Conservation (phyloP, 2,113 vertebrate genomes). For the Platichthys flesus region DNA sequence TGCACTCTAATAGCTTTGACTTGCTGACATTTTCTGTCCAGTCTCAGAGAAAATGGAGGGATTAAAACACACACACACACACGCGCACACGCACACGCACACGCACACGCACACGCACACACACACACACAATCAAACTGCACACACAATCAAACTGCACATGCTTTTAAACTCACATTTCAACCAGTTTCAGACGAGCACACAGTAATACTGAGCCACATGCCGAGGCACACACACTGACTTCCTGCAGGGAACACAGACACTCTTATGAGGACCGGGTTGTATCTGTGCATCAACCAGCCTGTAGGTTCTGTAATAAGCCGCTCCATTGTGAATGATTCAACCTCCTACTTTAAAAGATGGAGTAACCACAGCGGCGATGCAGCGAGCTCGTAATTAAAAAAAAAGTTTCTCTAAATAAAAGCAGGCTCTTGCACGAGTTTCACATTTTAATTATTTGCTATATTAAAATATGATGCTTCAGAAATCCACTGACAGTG, state of each 20-base stretch:
- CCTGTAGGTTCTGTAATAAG: conserved; percentile 13
- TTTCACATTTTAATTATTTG: conserved; percentile 53
- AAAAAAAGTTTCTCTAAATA: not conserved
- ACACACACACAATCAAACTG: not conserved
- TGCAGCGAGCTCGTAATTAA: conserved; percentile 3
- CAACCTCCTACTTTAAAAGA: not conserved
- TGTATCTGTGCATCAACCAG: not conserved
- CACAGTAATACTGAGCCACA: not conserved
- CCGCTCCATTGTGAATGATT: conserved; percentile 6
- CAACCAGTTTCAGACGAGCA: not conserved
- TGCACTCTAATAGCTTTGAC: conserved; percentile 52
- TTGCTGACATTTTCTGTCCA: conserved; percentile 54
- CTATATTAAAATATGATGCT: conserved; percentile 53
- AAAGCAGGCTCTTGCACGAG: conserved; percentile 1
- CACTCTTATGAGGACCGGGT: not conserved
- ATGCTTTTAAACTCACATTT: not conserved
- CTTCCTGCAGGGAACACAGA: not conserved
- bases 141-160: not conserved
- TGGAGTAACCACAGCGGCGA: conserved; percentile 6
- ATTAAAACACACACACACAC: conserved; percentile 19
- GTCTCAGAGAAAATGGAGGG: conserved; percentile 17
- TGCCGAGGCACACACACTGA: not conserved
- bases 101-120: not conserved
- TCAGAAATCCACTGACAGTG: conserved; percentile 53
- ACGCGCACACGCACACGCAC: not conserved